Evolutionary conservation across 2,113 vertebrate genomes (phyloP), one percentile per base, ranked within the genome.

Genomic region (Campylomormyrus numenius): DNA sequence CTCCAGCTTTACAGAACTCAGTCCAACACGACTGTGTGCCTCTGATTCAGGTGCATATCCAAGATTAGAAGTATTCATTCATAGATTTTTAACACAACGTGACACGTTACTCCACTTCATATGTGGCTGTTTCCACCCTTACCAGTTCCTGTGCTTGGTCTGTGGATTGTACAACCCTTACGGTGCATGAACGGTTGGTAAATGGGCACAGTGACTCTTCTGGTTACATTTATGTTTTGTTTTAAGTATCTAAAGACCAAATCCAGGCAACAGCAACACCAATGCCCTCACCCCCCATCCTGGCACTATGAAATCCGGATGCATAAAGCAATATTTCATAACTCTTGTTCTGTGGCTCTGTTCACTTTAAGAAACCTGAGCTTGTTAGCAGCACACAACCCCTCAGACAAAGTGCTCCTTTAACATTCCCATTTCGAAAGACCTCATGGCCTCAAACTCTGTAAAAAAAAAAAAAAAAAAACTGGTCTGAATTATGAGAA

Each of bases 391-490:
- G 35, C 31, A 42, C 74, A 39, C 0, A 49, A 6, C 1, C 19
- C 87, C 52, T n/a, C 88, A 88, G 62, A 74, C 88, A 49, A 49
- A 74, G 88, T 31, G 58, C n/a, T 31, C 53, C n/a, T 21, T 49
- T 49, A 27, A 27, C 42, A 46, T 19, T 88, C 17, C 10, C 42
- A 27, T 31, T 21, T 4, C 10, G 11, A 86, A 53, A 50, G 21
- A 19, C 7, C 58, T 46, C 42, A 48, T 58, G 62, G 62, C 88
- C 88, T 74, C 21, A 21, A 48, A 42, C 87, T 66, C 8, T 48
- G 56, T 15, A 13, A 35, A 42, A 80, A 80, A 80, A 62, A 53
- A n/a, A 13, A 80, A 42, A 1, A 58, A 88, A 50, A 88, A 21
- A 13, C n/a, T 35, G 87, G 8, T 31, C 45, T 70, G 62, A 70